Evolutionary conservation across 2,888 invertebrate genomes (phyloP).

Genomic region (Drosophila conformis): DNA sequence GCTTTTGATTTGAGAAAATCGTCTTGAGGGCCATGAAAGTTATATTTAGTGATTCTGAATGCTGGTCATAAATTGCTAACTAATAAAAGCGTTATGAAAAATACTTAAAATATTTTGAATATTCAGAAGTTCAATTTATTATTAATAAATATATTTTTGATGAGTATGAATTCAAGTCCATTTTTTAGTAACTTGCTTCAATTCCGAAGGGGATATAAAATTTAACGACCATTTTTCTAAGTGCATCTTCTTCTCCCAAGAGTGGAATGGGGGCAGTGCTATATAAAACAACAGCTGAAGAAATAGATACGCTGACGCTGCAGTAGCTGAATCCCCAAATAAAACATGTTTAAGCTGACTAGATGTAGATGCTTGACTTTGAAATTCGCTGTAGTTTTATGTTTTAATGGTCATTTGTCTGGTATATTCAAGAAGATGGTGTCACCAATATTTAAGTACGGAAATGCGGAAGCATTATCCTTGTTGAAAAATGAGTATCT

Average conservation of each 20-base stretch:
- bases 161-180: not conserved
- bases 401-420: not conserved
- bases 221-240: not conserved
- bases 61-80: not conserved
- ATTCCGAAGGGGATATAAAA: not conserved
- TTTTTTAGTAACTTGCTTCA: not conserved
- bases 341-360: conserved; percentile 23
- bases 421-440: not conserved
- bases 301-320: conserved; percentile 62
- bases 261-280: not conserved
- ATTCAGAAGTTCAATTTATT: not conserved
- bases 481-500: not conserved
- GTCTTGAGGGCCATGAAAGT: not conserved
- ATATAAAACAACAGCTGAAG: conserved; percentile 34
- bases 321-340: conserved; percentile 28
- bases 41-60: not conserved
- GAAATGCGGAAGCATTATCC: not conserved
- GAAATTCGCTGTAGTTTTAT: not conserved
- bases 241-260: not conserved
- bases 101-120: not conserved
- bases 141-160: not conserved
- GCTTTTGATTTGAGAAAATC: not conserved
- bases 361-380: not conserved
- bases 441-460: not conserved
- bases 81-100: not conserved